Percentiles rank a stretch among this genome's conserved stretches.
Conservation (phyloP, 1,140 invertebrate genomes). For the Magallana gigas region DNA sequence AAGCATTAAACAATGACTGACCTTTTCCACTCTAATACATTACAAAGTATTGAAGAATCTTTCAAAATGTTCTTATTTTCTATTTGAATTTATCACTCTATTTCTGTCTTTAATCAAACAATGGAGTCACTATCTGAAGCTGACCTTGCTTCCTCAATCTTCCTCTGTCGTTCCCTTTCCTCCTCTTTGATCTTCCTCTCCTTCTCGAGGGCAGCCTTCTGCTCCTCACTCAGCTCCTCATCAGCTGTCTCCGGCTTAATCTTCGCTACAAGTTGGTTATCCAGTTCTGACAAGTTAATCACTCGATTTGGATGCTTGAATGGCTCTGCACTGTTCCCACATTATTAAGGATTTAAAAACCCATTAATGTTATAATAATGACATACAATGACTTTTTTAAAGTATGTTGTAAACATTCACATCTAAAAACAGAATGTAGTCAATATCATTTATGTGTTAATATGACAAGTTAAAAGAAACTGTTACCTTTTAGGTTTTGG, state of each 20-base stretch:
- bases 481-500: constrained; percentile 45
- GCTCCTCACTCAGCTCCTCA: constrained; percentile 16
- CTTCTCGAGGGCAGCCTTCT: constrained; percentile 18
- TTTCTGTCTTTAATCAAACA: too few relatives aligned
- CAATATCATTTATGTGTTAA: too few relatives aligned
- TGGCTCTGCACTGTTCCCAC: background rate
- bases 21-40: background rate
- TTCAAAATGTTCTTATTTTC: too few relatives aligned
- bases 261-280: background rate
- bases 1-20: background rate
- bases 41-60: too few relatives aligned
- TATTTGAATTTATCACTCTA: too few relatives aligned
- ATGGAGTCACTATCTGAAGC: too few relatives aligned
- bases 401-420: too few relatives aligned
- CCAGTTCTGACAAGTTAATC: constrained; percentile 40
- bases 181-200: constrained; percentile 36
- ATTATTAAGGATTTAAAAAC: too few relatives aligned
- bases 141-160: constrained; percentile 56
- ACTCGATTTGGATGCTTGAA: constrained; percentile 51
- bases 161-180: constrained; percentile 58
- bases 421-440: too few relatives aligned
- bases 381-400: too few relatives aligned
- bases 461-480: background rate
- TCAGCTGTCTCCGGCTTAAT: background rate
- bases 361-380: too few relatives aligned